Conservation (phyloP, 2,113 vertebrate genomes). For the Collichthys lucidus region DNA sequence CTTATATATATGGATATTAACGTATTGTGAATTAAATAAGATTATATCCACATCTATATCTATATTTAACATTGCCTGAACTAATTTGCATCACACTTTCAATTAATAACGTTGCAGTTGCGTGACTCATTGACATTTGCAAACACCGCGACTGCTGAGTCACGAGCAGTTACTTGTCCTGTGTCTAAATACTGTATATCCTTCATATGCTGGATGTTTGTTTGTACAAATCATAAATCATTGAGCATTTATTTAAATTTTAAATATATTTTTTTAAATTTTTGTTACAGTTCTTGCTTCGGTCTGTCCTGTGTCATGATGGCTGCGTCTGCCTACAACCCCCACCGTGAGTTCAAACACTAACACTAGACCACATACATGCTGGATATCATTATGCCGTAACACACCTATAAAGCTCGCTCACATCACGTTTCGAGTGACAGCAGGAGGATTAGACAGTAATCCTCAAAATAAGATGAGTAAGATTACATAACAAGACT, state of each 20-base stretch:
- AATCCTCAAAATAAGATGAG: too few relatives aligned
- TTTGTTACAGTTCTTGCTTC: conserved; percentile 84
- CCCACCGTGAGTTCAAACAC: conserved; percentile 79
- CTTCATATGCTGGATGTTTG: too few relatives aligned
- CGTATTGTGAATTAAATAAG: too few relatives aligned
- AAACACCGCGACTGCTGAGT: background rate
- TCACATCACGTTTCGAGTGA: background rate
- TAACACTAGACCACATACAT: background rate
- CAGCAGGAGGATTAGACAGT: background rate
- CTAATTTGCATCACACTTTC: background rate
- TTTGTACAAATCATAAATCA: background rate
- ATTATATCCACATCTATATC: background rate
- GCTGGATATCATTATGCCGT: too few relatives aligned
- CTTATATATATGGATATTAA: background rate
- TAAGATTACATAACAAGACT: too few relatives aligned
- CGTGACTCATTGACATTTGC: background rate
- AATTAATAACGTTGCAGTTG: background rate
- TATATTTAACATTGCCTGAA: background rate
- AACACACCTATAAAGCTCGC: background rate
- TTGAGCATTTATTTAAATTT: too few relatives aligned
- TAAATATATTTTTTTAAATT: too few relatives aligned
- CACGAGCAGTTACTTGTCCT: background rate
- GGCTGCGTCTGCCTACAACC: conserved; percentile 84
- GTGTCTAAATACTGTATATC: too few relatives aligned
- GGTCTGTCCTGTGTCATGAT: conserved; percentile 88